Conservation (phyloP, 2,888 invertebrate genomes). For the Cephus rjabovi region DNA sequence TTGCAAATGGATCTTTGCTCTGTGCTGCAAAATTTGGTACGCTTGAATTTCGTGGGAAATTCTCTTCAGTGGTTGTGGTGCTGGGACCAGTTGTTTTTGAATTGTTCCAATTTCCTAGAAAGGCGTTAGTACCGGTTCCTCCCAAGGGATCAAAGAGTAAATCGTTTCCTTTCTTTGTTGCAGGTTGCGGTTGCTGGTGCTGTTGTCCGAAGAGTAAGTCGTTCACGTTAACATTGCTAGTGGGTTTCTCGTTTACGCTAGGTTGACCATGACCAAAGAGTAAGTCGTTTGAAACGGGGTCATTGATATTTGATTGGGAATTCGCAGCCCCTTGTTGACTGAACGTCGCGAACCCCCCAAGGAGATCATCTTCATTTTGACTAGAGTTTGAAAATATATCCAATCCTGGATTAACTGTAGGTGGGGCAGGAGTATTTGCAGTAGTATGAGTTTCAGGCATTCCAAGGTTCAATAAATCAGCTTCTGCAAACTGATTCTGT, state of each 20-base stretch:
- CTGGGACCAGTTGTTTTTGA: conserved; percentile 28
- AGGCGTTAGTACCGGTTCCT: conserved; percentile 64
- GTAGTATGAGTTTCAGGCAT: conserved; percentile 31
- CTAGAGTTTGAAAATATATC: conserved; percentile 57
- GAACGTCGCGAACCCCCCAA: conserved; percentile 56
- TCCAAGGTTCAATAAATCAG: conserved; percentile 62
- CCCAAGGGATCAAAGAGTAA: conserved; percentile 58
- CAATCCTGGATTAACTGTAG: conserved; percentile 41
- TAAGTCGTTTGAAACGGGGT: conserved; percentile 42
- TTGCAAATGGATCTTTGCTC: conserved; percentile 79
- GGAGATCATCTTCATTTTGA: conserved; percentile 53
- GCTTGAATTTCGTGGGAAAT: conserved; percentile 66
- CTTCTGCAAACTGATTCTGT: conserved; percentile 48
- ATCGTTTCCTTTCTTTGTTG: conserved; percentile 33
- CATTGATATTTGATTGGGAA: conserved; percentile 29
- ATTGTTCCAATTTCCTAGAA: conserved; percentile 68
- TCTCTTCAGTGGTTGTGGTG: conserved; percentile 44
- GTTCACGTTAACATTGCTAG: conserved; percentile 37
- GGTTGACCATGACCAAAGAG: conserved; percentile 43
- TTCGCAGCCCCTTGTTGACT: conserved; percentile 37
- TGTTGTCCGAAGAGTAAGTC: conserved; percentile 50
- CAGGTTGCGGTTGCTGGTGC: conserved; percentile 17
- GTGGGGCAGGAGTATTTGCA: conserved; percentile 22
- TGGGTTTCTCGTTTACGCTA: conserved; percentile 7
- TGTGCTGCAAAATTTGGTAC: conserved; percentile 69